Conservation (phyloP, 2,113 vertebrate species). For the Tragelaphus scriptus region DNA sequence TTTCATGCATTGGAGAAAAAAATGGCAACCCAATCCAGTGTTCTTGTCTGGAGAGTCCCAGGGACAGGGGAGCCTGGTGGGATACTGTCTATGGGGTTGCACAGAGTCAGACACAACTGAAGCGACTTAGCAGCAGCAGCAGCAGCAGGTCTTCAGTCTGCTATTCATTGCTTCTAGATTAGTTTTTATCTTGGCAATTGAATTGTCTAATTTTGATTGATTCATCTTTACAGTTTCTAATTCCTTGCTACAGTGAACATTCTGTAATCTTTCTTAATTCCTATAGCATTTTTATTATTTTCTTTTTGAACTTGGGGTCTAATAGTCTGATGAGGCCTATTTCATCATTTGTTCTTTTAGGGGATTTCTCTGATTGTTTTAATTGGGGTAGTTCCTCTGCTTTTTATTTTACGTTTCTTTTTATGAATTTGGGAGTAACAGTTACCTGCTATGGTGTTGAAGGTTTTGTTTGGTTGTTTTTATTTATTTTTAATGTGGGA, state of each 20-base stretch:
- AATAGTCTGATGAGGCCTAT: not conserved
- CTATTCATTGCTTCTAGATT: not conserved
- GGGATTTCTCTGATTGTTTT: not conserved
- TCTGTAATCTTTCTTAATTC: not conserved
- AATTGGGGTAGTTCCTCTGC: not conserved
- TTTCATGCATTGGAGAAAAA: too few relatives aligned
- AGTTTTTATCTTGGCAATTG: not conserved
- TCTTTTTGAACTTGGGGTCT: not conserved
- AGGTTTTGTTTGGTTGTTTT: not conserved
- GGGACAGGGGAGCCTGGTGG: too few relatives aligned
- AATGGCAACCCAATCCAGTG: too few relatives aligned
- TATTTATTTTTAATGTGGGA: not conserved
- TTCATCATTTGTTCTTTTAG: not conserved
- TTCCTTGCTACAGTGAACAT: not conserved
- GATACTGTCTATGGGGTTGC: too few relatives aligned
- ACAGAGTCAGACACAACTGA: too few relatives aligned
- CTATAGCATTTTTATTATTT: not conserved
- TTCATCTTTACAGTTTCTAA: not conserved
- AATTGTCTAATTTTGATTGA: not conserved
- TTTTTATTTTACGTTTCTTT: not conserved
- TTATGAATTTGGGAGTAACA: not conserved
- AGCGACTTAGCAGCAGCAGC: too few relatives aligned
- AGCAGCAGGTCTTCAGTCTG: not conserved
- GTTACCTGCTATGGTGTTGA: not conserved
- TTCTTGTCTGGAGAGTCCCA: too few relatives aligned